A percentile compares a stretch with the other conserved stretches of the same genome.
phyloP scores from a whole-genome alignment of 2,797 vertebrate species.

The Coendou prehensilis region DNA sequence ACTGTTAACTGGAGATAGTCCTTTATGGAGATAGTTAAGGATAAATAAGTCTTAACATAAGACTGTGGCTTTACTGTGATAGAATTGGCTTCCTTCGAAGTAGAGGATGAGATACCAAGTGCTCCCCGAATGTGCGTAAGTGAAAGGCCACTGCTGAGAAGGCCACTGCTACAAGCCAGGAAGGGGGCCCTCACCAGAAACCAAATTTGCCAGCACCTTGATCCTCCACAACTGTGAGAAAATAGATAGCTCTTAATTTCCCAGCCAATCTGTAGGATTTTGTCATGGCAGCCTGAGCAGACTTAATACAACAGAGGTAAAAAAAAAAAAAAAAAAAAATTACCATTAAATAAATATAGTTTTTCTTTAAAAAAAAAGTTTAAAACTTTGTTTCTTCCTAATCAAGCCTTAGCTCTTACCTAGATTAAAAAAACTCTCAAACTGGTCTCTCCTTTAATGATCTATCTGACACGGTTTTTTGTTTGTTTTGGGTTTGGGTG shows the following conservation, averaged over 20 bases:
- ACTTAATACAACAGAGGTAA: background rate
- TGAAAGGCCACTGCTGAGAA: background rate
- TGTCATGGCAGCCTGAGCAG: background rate
- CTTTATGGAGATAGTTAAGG: background rate
- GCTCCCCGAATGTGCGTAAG: background rate
- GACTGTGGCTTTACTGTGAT: background rate
- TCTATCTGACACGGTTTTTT: background rate
- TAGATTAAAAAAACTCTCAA: background rate
- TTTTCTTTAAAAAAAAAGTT: background rate
- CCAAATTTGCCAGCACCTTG: background rate
- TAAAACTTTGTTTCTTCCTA: constrained; percentile 11
- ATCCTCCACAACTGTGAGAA: background rate
- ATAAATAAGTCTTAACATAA: background rate
- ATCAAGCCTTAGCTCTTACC: background rate
- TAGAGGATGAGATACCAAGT: background rate
- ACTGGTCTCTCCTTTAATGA: background rate
- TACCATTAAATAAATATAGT: constrained; percentile 24
- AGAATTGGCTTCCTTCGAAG: background rate
- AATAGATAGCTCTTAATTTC: background rate
- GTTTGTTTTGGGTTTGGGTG: background rate
- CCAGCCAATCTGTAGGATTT: background rate
- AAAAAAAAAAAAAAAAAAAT: background rate
- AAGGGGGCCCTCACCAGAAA: background rate
- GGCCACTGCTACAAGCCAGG: background rate
- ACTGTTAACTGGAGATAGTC: background rate